Conservation (phyloP, 2,888 invertebrate species). For the Cerceris ruficornis region DNA sequence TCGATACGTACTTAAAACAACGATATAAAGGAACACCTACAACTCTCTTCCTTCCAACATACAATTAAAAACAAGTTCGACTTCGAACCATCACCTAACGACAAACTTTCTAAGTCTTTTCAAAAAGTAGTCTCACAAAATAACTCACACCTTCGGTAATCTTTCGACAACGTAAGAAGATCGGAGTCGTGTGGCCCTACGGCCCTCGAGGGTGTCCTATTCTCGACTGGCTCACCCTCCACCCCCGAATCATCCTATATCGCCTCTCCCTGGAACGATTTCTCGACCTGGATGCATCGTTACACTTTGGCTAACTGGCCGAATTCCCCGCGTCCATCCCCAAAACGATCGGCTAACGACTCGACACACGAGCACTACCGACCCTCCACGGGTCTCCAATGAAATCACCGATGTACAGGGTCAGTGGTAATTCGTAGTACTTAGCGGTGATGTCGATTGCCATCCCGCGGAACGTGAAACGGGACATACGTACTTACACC, state of each 20-base stretch:
- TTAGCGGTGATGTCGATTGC: conserved; percentile 62
- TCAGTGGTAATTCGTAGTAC: conserved; percentile 60
- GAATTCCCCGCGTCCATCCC: conserved; percentile 71
- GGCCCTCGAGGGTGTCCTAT: conserved; percentile 77
- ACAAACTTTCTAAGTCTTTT: neutral
- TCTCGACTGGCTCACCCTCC: conserved; percentile 57
- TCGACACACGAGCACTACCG: conserved; percentile 65
- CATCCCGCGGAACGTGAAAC: conserved; percentile 36
- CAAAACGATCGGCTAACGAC: conserved; percentile 74
- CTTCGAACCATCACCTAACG: neutral
- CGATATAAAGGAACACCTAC: no score
- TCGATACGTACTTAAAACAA: no score
- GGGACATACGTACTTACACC: conserved; percentile 14
- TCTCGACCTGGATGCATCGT: conserved; percentile 75
- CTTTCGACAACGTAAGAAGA: conserved; percentile 63
- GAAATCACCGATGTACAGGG: conserved; percentile 57
- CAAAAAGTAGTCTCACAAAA: conserved; percentile 48
- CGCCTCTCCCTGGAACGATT: conserved; percentile 66
- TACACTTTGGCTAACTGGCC: conserved; percentile 74
- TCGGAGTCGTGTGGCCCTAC: conserved; percentile 70
- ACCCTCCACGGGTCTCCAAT: conserved; percentile 56
- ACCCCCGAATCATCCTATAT: conserved; percentile 60
- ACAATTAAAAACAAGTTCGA: neutral
- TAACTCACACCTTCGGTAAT: conserved; percentile 68
- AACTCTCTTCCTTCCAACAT: no score